phyloP scores from a whole-genome alignment of 2,113 vertebrate genomes.

The Speoplatyrhinus poulsoni region DNA sequence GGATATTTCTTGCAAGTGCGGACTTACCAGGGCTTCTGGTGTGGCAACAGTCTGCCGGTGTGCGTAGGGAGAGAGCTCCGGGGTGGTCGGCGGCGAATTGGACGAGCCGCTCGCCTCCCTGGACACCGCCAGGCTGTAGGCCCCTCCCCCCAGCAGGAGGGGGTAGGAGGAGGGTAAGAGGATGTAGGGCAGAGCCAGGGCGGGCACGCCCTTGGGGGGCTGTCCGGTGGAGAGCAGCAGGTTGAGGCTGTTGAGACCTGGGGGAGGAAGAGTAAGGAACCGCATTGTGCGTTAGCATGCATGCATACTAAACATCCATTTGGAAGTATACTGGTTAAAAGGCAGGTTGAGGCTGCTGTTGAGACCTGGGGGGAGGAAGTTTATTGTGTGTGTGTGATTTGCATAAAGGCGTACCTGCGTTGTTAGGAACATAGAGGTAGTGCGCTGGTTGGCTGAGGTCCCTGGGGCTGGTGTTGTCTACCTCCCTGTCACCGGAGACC shows the following conservation, averaged over 20 bases:
- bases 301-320: no score
- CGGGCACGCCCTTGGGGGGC: slow-evolving; percentile 62
- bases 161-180: slow-evolving; percentile 84
- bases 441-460: slow-evolving; percentile 71
- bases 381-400: not conserved
- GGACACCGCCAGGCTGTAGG: slow-evolving; percentile 59
- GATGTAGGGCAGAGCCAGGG: slow-evolving; percentile 83
- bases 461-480: slow-evolving; percentile 17
- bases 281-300: not conserved
- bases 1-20: no score
- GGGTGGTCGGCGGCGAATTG: slow-evolving; percentile 52
- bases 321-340: no score
- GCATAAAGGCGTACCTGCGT: slow-evolving; percentile 75
- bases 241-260: slow-evolving; percentile 1
- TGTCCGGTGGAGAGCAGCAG: slow-evolving; percentile 82
- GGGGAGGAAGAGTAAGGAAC: slow-evolving; percentile 11
- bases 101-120: slow-evolving; percentile 37
- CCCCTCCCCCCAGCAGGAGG: slow-evolving; percentile 72
- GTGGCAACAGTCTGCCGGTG: slow-evolving; percentile 51
- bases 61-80: slow-evolving; percentile 66
- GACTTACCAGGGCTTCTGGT: slow-evolving; percentile 54
- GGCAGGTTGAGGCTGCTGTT: not conserved
- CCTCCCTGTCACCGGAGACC: slow-evolving; percentile 3
- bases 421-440: slow-evolving; percentile 84
- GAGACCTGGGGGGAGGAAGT: not conserved